Evolutionary conservation across 1,140 invertebrate species (phyloP).

Genomic region (Temnothorax longispinosus): DNA sequence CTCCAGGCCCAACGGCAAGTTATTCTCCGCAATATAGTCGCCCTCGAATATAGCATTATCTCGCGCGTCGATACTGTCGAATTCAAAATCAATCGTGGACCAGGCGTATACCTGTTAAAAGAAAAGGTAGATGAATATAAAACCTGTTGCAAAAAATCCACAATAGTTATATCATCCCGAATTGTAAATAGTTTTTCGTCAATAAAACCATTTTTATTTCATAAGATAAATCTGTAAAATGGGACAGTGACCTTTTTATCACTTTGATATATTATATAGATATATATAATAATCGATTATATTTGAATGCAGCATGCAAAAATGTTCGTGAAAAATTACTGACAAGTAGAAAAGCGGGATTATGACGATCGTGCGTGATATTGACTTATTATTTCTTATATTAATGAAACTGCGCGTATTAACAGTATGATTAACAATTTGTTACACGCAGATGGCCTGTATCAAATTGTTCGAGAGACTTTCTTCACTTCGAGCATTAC

Average conservation of each 20-base stretch:
- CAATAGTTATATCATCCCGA: neutral
- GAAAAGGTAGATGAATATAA: neutral
- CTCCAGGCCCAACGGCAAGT: slow-evolving; percentile 91
- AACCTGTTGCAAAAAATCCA: neutral
- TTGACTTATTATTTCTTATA: neutral
- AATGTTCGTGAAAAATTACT: neutral
- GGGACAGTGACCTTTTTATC: neutral
- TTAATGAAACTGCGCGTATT: neutral
- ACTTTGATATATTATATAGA: neutral
- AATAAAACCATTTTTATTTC: neutral
- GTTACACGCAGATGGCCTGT: too few species aligned
- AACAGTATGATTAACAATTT: too few species aligned
- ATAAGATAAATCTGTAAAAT: neutral
- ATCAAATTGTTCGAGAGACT: neutral
- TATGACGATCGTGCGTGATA: too few species aligned
- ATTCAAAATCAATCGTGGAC: slow-evolving; percentile 87
- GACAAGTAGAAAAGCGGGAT: neutral
- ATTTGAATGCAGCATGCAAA: neutral
- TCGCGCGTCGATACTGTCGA: slow-evolving; percentile 83
- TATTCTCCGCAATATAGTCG: slow-evolving; percentile 90
- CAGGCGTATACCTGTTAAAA: slow-evolving; percentile 85
- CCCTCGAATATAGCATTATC: slow-evolving; percentile 85
- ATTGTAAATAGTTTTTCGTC: neutral
- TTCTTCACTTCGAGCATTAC: neutral
- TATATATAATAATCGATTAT: neutral